phyloP scores from a whole-genome alignment of 2,888 invertebrate species.

The Melieria crassipennis region DNA sequence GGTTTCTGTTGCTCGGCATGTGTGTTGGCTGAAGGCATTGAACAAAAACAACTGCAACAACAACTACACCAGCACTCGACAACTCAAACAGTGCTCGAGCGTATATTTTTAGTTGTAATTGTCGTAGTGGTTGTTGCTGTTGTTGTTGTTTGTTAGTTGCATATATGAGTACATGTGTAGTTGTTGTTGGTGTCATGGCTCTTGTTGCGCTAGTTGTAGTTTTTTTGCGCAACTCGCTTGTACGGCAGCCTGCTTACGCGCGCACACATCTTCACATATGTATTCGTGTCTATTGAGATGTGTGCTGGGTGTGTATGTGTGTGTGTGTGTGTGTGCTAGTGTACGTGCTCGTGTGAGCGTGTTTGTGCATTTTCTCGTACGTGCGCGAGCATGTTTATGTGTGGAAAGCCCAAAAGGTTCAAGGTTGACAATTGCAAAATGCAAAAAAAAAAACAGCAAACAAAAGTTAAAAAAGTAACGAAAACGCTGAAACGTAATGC shows the following conservation, averaged over 20 bases:
- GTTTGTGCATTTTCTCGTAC: neutral
- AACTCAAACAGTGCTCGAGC: conserved; percentile 22
- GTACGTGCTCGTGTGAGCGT: conserved; percentile 2
- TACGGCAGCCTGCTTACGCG: too few species aligned
- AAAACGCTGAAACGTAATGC: neutral
- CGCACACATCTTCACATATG: neutral
- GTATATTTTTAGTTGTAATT: conserved; percentile 16
- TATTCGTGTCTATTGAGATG: neutral
- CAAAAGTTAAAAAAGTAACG: neutral
- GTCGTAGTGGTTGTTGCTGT: conserved; percentile 11
- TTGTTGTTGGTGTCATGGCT: conserved; percentile 19
- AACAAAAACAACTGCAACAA: conserved; percentile 20
- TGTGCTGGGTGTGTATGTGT: conserved; percentile 7
- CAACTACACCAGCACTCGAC: conserved; percentile 16
- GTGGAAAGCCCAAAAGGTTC: conserved; percentile 49
- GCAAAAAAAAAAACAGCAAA: conserved; percentile 27
- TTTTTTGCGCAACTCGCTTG: too few species aligned
- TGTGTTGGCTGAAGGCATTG: too few species aligned
- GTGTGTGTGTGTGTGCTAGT: conserved; percentile 10
- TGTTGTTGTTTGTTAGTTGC: neutral
- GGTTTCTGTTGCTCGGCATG: too few species aligned
- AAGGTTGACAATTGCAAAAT: conserved; percentile 48
- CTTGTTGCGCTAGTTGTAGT: neutral
- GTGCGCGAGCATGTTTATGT: neutral
- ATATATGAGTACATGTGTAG: neutral